A percentile compares a stretch with the other conserved stretches of the same genome.
phyloP scores from a whole-genome alignment of 2,888 invertebrate species.

The Habroteleia sp. region DNA sequence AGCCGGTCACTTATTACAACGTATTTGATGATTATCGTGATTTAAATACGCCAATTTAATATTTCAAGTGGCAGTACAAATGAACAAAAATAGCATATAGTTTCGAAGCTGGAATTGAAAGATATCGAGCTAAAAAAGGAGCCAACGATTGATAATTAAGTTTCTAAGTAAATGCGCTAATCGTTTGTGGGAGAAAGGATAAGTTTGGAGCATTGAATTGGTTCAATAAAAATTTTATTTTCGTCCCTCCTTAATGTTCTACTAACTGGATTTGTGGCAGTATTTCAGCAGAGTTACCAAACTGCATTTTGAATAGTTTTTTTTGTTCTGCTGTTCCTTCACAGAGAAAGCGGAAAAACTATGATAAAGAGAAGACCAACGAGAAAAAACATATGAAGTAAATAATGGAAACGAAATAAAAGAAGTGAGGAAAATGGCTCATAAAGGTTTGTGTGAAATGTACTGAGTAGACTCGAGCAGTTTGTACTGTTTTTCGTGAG shows the following conservation, averaged over 20 bases:
- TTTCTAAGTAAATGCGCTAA: conserved; percentile 28
- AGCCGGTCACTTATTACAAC: too few species aligned
- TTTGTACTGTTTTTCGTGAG: conserved; percentile 32
- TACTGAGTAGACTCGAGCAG: conserved; percentile 25
- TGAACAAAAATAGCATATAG: conserved; percentile 20
- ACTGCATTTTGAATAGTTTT: too few species aligned
- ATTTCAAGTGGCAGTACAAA: conserved; percentile 21
- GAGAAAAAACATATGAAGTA: conserved; percentile 8
- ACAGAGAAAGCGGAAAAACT: neutral
- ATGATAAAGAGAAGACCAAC: conserved; percentile 9
- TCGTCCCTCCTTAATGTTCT: too few species aligned
- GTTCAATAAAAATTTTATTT: conserved; percentile 6
- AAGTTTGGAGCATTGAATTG: neutral
- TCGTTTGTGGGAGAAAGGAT: conserved; percentile 15
- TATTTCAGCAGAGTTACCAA: too few species aligned
- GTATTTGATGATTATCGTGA: too few species aligned
- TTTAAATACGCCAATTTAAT: conserved; percentile 11
- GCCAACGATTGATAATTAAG: conserved; percentile 28
- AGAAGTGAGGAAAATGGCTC: conserved; percentile 16
- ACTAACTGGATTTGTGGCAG: too few species aligned
- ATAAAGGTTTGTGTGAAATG: conserved; percentile 39
- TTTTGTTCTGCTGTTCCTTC: too few species aligned
- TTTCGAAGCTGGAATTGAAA: conserved; percentile 19
- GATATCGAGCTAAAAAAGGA: conserved; percentile 16
- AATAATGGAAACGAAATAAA: conserved; percentile 34